A percentile compares a stretch with the other conserved stretches of the same genome.
Conservation (phyloP, 2,113 vertebrate genomes). For the Natator depressus region DNA sequence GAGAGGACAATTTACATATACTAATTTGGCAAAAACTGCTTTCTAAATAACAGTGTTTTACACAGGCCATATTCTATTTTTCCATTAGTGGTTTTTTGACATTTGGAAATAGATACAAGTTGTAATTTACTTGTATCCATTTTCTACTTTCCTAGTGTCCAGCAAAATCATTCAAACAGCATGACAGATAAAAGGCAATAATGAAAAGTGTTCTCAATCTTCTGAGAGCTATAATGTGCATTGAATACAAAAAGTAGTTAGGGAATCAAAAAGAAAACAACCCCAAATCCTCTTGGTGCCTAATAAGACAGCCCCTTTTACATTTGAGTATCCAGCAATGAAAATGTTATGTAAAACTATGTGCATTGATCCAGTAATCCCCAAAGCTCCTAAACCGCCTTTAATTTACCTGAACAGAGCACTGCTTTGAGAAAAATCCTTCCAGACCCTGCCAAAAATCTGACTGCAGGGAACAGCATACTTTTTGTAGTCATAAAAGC, state of each 20-base stretch:
- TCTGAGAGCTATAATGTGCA: slow-evolving; percentile 60
- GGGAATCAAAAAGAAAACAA: slow-evolving; percentile 49
- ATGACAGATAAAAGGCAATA: slow-evolving; percentile 75
- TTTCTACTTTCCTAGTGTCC: slow-evolving; percentile 71
- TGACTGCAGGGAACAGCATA: slow-evolving; percentile 38
- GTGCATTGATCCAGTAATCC: slow-evolving; percentile 66
- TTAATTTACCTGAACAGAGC: slow-evolving; percentile 70
- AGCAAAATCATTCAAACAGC: slow-evolving; percentile 75
- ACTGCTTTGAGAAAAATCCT: slow-evolving; percentile 69
- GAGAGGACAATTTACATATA: slow-evolving; percentile 67
- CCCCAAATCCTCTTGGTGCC: slow-evolving; percentile 4
- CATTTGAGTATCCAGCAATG: slow-evolving; percentile 53
- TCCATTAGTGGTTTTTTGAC: slow-evolving; percentile 73
- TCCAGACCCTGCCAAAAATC: slow-evolving; percentile 59
- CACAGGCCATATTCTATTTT: slow-evolving; percentile 55
- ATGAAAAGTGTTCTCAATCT: slow-evolving; percentile 70
- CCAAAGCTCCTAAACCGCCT: slow-evolving; percentile 47
- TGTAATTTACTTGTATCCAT: slow-evolving; percentile 77
- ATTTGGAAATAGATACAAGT: slow-evolving; percentile 69
- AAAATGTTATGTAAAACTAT: slow-evolving; percentile 58
- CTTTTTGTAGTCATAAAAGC: slow-evolving; percentile 61
- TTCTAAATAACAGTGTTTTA: slow-evolving; percentile 69
- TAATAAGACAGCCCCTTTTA: slow-evolving; percentile 35
- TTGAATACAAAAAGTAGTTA: slow-evolving; percentile 59
- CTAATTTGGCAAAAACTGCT: slow-evolving; percentile 73